phyloP scores from a whole-genome alignment of 2,113 vertebrate genomes.

The Laterallus jamaicensis region DNA sequence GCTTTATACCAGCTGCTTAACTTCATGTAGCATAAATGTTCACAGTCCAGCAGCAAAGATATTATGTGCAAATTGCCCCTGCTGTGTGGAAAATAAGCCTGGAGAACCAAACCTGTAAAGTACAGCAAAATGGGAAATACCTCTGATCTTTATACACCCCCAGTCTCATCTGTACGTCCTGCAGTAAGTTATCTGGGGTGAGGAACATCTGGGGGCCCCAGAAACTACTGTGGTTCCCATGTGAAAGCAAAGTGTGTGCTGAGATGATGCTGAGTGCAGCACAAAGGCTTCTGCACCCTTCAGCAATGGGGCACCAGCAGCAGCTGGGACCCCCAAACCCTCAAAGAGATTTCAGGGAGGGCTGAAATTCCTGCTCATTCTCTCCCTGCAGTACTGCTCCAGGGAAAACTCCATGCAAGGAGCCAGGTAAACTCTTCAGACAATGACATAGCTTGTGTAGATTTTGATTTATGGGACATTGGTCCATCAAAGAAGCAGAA shows the following conservation, averaged over 20 bases:
- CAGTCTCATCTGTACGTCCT: background rate
- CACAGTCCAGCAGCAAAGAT: slow-evolving; percentile 38
- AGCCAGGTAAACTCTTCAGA: background rate
- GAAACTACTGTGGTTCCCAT: background rate
- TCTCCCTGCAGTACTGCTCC: background rate
- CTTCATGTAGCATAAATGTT: slow-evolving; percentile 4
- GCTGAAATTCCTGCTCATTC: background rate
- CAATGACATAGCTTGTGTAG: rapidly evolving
- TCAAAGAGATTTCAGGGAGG: background rate
- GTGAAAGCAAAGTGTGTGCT: background rate
- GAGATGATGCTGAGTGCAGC: background rate
- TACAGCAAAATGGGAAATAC: background rate
- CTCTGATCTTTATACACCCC: background rate
- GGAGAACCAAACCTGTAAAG: background rate
- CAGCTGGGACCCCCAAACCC: background rate
- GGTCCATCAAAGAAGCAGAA: background rate
- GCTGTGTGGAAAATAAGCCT: slow-evolving; percentile 2
- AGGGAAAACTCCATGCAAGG: background rate
- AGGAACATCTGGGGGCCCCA: background rate
- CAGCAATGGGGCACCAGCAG: background rate
- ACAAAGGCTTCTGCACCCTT: background rate
- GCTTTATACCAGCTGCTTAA: slow-evolving; percentile 34
- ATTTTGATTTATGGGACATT: background rate
- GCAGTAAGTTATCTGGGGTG: background rate
- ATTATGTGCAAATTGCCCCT: slow-evolving; percentile 26